Conservation (phyloP, 2,797 vertebrate genomes). For the Moxostoma hubbsi region DNA sequence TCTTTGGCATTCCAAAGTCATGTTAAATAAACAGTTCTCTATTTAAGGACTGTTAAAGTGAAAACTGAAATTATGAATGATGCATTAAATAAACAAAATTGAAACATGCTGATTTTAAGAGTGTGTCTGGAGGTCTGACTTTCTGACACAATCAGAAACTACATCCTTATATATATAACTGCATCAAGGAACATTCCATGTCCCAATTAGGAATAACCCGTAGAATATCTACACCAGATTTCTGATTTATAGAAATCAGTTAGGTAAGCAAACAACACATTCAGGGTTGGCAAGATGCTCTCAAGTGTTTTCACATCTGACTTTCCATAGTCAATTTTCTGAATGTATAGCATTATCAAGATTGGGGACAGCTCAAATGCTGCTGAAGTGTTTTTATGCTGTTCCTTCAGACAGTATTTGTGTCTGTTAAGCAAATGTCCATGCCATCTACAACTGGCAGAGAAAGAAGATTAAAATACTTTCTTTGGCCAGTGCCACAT, state of each 20-base stretch:
- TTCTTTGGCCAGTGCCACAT: slow-evolving; percentile 67
- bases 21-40: background rate
- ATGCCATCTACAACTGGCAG: slow-evolving; percentile 41
- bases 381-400: slow-evolving; percentile 52
- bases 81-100: slow-evolving; percentile 23
- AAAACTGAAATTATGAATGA: slow-evolving; percentile 1
- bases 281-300: slow-evolving; percentile 17
- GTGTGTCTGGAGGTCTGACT: slow-evolving; percentile 1
- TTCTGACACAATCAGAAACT: slow-evolving; percentile 40
- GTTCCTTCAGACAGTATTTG: slow-evolving; percentile 57
- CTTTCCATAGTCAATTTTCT: slow-evolving; percentile 50
- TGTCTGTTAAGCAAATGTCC: slow-evolving; percentile 46
- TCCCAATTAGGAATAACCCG: slow-evolving; percentile 19
- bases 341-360: slow-evolving; percentile 64
- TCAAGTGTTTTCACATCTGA: slow-evolving; percentile 43
- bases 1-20: background rate
- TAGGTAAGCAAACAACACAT: slow-evolving; percentile 52
- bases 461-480: slow-evolving; percentile 70
- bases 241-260: slow-evolving; percentile 33
- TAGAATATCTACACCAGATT: slow-evolving; percentile 25
- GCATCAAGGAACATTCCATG: slow-evolving; percentile 29
- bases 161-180: slow-evolving; percentile 23
- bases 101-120: slow-evolving; percentile 28
- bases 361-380: slow-evolving; percentile 64
- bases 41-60: background rate